phyloP scores from a whole-genome alignment of 2,113 vertebrate species.

The Saccopteryx bilineata region DNA sequence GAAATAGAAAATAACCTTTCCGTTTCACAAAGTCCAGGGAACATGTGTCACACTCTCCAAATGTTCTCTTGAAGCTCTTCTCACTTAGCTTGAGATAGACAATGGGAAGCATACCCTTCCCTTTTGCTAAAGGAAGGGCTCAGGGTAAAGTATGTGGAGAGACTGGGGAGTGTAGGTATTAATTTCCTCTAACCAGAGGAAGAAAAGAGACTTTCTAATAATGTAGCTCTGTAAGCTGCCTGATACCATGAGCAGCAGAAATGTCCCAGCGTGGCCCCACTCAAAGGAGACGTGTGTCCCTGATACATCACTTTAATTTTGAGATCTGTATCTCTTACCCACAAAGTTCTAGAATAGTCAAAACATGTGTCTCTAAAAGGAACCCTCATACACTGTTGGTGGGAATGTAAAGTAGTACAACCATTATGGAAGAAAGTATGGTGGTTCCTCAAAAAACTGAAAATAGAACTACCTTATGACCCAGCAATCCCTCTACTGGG shows the following conservation, averaged over 20 bases:
- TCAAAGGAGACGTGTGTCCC: not conserved
- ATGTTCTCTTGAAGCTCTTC: not conserved
- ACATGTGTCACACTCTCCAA: not conserved
- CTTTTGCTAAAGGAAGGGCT: not conserved
- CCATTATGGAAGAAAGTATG: too few species aligned
- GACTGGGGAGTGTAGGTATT: not conserved
- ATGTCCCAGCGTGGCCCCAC: not conserved
- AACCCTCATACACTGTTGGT: too few species aligned
- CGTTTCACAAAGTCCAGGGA: not conserved
- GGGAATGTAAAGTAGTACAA: too few species aligned
- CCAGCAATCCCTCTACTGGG: too few species aligned
- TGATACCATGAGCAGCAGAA: not conserved
- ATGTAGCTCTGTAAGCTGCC: not conserved
- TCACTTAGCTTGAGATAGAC: not conserved
- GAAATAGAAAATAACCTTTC: not conserved
- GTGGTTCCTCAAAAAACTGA: too few species aligned
- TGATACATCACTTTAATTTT: not conserved
- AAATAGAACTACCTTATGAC: too few species aligned
- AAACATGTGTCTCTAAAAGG: slow-evolving; percentile 22
- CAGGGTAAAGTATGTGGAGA: not conserved
- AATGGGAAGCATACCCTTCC: not conserved
- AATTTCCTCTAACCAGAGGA: not conserved
- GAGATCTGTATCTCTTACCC: slow-evolving; percentile 28
- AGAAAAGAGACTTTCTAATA: slow-evolving; percentile 36
- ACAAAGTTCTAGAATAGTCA: not conserved